phyloP scores from a whole-genome alignment of 2,888 invertebrate genomes.

The Sipha maydis region DNA sequence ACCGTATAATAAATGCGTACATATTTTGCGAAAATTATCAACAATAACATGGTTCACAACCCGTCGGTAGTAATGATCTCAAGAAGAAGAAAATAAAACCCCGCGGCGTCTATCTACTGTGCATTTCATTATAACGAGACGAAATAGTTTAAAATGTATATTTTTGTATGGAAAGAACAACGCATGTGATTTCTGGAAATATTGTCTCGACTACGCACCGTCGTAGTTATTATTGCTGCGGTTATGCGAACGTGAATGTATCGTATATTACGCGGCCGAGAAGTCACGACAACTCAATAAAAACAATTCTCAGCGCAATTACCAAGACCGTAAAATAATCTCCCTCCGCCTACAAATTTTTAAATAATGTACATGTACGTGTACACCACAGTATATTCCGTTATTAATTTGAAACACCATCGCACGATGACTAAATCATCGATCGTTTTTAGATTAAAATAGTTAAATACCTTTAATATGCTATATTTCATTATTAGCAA shows the following conservation, averaged over 20 bases:
- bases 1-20: neutral
- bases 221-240: neutral
- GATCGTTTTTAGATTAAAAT: neutral
- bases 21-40: neutral
- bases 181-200: neutral
- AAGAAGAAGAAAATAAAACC: neutral
- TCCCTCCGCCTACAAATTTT: neutral
- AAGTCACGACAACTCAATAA: constrained; percentile 23
- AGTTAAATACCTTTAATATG: neutral
- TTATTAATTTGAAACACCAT: neutral
- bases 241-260: neutral
- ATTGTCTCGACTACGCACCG: neutral
- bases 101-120: neutral
- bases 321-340: constrained; percentile 4
- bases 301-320: constrained; percentile 16
- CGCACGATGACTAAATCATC: neutral
- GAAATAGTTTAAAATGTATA: neutral
- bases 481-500: neutral
- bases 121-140: neutral
- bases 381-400: neutral
- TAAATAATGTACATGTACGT: neutral
- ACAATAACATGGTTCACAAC: neutral
- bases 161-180: neutral
- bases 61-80: neutral
- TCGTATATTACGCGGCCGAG: neutral